Evolutionary conservation across 1,140 invertebrate genomes (phyloP), one percentile per base, ranked within the genome.

Genomic region (Tachypleus tridentatus): DNA sequence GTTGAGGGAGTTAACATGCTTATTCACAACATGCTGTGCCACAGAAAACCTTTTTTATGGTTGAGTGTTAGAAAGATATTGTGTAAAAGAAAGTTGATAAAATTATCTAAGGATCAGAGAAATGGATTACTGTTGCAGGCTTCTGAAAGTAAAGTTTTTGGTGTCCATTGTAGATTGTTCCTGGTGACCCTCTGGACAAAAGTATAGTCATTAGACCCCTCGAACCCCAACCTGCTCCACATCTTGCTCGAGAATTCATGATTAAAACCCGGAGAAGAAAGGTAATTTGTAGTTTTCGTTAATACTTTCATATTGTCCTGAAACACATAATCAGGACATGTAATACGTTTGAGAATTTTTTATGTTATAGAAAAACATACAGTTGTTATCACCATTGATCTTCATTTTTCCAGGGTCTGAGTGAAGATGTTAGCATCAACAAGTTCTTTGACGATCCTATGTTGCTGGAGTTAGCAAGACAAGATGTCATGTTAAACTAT

Each of bases 381-480:
- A 61, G 3, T 50, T 4, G 47, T n/a, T 61, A 5, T 62, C 6
- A 11, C 8, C n/a, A 58, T 64, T n/a, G n/a, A 2, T 9, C 48
- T 9, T 47, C 8, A 54, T 52, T 57, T 60, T 71, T 72, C 10
- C 68, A 79, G 80, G 97, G 97, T 29, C 82, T 99, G 0, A 97
- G 93, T 70, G 97, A 99, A 77, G 97, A 99, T 78, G 97, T 99
- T 0, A 98, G 93, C 57, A 99, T 99, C 75, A 99, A 99, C 78
- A 99, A 99, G 78, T 99, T 99, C 85, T 99, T 99, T 80, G 97
- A 99, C 75, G 97, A 99, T 84, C 97, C 97, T 80, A 99, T 99
- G 97, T 93, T 99, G 85, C 77, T 99, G 70, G 97, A 99, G 79
- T 80, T 99, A 70, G 97, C 97, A 0, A 84, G 95, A 75, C 97